phyloP scores from a whole-genome alignment of 2,113 vertebrate species.

The Aix galericulata region DNA sequence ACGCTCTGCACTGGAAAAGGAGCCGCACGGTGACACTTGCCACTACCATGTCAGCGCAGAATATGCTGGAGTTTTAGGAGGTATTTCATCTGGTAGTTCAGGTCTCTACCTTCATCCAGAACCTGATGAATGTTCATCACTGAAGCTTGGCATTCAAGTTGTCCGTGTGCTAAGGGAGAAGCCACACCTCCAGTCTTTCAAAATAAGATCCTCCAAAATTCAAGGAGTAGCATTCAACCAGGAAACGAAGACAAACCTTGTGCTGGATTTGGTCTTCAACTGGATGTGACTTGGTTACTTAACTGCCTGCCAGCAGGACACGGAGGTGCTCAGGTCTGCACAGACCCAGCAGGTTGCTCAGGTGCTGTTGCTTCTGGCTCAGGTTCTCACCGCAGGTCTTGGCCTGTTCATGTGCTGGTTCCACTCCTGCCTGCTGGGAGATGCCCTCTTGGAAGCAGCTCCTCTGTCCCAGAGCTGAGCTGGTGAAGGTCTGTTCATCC shows the following conservation, averaged over 20 bases:
- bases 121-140: neutral
- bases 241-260: neutral
- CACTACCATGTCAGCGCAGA: neutral
- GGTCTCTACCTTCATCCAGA: neutral
- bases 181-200: neutral
- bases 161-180: neutral
- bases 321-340: neutral
- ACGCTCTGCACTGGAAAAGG: neutral
- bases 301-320: neutral
- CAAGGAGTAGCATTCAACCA: neutral
- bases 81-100: neutral
- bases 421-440: neutral
- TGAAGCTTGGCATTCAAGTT: neutral
- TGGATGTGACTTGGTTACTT: neutral
- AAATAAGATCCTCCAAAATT: neutral
- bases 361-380: neutral
- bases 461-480: neutral
- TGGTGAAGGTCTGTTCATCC: neutral
- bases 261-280: neutral
- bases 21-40: neutral
- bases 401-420: rapidly evolving
- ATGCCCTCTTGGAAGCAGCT: neutral
- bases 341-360: neutral
- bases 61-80: neutral
- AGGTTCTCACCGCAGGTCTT: neutral